A percentile compares a stretch with the other conserved stretches of the same genome.
phyloP scores from a whole-genome alignment of 2,797 vertebrate genomes.

The Tangara arthus region DNA sequence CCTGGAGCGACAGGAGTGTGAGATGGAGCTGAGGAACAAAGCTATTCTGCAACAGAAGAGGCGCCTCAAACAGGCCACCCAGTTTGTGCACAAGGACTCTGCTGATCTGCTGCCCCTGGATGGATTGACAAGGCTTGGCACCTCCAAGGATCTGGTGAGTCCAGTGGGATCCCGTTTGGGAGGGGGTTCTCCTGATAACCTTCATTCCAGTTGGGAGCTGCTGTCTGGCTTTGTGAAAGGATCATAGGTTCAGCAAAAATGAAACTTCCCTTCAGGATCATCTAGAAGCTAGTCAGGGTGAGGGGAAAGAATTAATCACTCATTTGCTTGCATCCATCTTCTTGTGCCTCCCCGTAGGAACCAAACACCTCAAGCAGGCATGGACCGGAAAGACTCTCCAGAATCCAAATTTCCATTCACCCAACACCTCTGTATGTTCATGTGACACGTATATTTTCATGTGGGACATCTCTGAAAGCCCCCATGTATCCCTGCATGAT shows the following conservation, averaged over 20 bases:
- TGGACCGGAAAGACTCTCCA: not conserved
- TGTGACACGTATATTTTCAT: not conserved
- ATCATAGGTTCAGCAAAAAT: not conserved
- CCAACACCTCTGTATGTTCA: not conserved
- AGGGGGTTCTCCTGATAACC: not conserved
- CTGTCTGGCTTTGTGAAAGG: not conserved
- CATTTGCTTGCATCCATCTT: not conserved
- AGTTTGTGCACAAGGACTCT: constrained; percentile 96
- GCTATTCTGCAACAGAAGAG: constrained; percentile 91
- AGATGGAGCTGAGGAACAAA: constrained; percentile 84
- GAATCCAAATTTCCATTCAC: not conserved
- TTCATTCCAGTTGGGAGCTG: not conserved
- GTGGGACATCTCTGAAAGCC: not conserved
- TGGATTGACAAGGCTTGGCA: constrained; percentile 90
- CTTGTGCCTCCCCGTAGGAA: not conserved
- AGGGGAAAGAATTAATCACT: not conserved
- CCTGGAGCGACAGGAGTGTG: constrained; percentile 14
- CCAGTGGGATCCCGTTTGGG: not conserved
- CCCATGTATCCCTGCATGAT: not conserved
- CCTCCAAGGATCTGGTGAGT: constrained; percentile 95
- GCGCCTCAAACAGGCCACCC: constrained; percentile 91
- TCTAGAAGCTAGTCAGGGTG: not conserved
- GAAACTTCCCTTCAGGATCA: not conserved
- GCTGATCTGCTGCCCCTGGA: constrained; percentile 96
- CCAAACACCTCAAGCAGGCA: not conserved